A percentile compares a stretch with the other conserved stretches of the same genome.
Conservation (phyloP, 2,113 vertebrate genomes). For the Motacilla alba region DNA sequence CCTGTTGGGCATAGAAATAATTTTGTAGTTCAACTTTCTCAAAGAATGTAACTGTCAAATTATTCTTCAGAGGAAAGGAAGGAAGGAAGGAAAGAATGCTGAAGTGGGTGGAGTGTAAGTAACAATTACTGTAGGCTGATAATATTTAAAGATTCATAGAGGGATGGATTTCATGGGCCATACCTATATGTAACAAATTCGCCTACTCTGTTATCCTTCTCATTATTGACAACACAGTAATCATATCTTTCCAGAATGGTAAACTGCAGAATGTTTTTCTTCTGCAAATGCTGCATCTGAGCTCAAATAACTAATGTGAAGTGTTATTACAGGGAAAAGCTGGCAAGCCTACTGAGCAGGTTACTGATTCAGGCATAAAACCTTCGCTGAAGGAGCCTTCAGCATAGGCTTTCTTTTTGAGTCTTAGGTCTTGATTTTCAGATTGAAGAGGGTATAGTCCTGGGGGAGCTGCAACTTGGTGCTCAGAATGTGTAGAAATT, state of each 20-base stretch:
- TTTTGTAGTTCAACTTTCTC: slow-evolving; percentile 4
- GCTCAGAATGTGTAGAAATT: not conserved
- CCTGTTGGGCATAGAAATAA: not conserved
- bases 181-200: slow-evolving; percentile 7
- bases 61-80: slow-evolving; percentile 22
- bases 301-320: not conserved
- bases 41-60: slow-evolving; percentile 37
- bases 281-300: not conserved
- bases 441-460: not conserved
- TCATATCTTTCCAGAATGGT: slow-evolving; percentile 9
- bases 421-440: not conserved
- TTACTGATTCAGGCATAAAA: not conserved
- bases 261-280: slow-evolving; percentile 30
- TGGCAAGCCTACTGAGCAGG: not conserved
- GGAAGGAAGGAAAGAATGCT: slow-evolving; percentile 32
- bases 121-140: slow-evolving; percentile 48
- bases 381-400: not conserved
- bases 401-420: not conserved
- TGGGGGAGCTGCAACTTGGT: not conserved
- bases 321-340: not conserved
- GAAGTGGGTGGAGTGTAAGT: slow-evolving; percentile 50
- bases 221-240: slow-evolving; percentile 38
- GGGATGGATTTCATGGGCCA: slow-evolving; percentile 37
- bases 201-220: slow-evolving; percentile 35
- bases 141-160: slow-evolving; percentile 46